These are phyloP conservation scores for Girardinichthys multiradiatus DNA, from an alignment of 2,113 vertebrate genomes.

Conservation along the genomic window DNA sequence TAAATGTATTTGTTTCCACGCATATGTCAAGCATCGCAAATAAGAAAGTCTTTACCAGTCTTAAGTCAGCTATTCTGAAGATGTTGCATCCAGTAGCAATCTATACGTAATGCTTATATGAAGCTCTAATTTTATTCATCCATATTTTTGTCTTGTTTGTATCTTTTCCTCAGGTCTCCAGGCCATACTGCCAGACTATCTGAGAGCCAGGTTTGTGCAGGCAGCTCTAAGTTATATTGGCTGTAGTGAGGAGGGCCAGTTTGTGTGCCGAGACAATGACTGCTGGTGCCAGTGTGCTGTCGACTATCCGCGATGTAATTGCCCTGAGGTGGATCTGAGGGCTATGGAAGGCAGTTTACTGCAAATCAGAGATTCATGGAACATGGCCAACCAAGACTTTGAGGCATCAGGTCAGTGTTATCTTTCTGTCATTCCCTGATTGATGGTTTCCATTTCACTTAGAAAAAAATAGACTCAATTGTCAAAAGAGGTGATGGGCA, in stretches of 20 bases:
- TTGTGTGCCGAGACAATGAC: constrained; percentile 82
- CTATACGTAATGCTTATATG: constrained; percentile 14
- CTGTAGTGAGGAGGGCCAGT: constrained; percentile 84
- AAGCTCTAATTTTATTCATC: constrained; percentile 20
- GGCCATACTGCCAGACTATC: constrained; percentile 81
- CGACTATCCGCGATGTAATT: constrained; percentile 82
- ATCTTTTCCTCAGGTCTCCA: constrained; percentile 78
- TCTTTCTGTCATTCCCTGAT: neutral
- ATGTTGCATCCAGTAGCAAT: constrained; percentile 7
- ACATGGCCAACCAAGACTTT: constrained; percentile 80
- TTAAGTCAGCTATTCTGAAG: constrained; percentile 20
- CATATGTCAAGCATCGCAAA: constrained; percentile 37
- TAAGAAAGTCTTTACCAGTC: constrained; percentile 1
- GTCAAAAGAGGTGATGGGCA: constrained; percentile 11
- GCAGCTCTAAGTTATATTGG: constrained; percentile 85
- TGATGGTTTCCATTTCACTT: constrained; percentile 9
- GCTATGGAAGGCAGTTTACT: constrained; percentile 81
- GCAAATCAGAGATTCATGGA: constrained; percentile 79
- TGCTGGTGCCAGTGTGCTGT: constrained; percentile 84
- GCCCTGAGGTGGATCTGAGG: constrained; percentile 79
- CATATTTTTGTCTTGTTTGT: constrained; percentile 16
- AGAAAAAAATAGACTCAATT: constrained; percentile 31
- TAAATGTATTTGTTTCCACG: constrained; percentile 43
- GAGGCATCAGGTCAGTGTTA: constrained; percentile 80
- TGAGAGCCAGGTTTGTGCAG: constrained; percentile 80